A percentile compares a stretch with the other conserved stretches of the same genome.
These are phyloP conservation scores for Botia kubotai DNA, from an alignment of 2,797 vertebrate genomes.

Conservation along the genomic window DNA sequence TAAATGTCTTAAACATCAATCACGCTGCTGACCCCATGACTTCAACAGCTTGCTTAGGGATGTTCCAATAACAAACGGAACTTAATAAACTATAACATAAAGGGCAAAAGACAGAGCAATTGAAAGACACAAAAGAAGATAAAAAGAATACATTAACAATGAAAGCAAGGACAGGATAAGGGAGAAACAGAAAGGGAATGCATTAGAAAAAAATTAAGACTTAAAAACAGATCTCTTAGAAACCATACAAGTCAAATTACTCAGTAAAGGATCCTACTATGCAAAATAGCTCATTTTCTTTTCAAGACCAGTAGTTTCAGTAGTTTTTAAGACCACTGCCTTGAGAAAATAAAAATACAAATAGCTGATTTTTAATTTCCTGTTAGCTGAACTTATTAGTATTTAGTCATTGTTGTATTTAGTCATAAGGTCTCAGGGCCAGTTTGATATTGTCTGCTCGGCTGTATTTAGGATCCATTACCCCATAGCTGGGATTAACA, in stretches of 20 bases:
- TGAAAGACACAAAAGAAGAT: neutral
- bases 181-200: neutral
- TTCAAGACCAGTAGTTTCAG: too few species aligned
- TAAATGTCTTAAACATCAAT: neutral
- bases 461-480: conserved; percentile 84
- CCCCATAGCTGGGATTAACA: conserved; percentile 80
- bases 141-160: conserved; percentile 20
- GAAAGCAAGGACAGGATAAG: conserved; percentile 11
- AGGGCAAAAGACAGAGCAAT: neutral
- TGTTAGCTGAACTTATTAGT: conserved; percentile 13
- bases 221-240: neutral
- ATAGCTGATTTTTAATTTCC: conserved; percentile 26
- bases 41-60: neutral
- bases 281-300: neutral
- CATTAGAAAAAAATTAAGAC: neutral
- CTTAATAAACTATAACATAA: neutral
- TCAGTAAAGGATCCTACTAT: neutral
- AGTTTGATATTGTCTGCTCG: conserved; percentile 70
- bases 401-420: conserved; percentile 34
- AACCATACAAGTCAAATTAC: neutral
- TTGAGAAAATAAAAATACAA: conserved; percentile 25
- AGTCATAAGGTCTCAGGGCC: conserved; percentile 29
- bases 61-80: conserved; percentile 1
- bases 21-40: neutral
- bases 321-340: neutral